These are phyloP conservation scores for Climacteris rufus DNA, from an alignment of 2,113 vertebrate genomes.

Conservation along the genomic window DNA sequence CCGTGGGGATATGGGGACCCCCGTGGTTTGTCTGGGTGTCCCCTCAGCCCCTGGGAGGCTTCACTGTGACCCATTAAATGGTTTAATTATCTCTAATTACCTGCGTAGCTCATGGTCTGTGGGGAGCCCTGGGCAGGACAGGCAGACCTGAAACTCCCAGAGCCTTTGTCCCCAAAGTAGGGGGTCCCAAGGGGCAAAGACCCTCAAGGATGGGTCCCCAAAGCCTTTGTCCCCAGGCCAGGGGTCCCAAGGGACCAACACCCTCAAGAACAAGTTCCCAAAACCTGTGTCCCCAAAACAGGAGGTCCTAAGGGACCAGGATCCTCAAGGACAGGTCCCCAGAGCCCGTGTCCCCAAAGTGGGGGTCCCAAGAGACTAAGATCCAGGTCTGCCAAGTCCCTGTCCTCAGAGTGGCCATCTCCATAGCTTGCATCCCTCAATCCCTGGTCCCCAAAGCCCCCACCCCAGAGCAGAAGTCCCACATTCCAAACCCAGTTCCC, in stretches of 20 bases:
- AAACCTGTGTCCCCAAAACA: background rate
- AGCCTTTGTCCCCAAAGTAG: fast-evolving
- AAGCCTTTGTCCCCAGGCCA: background rate
- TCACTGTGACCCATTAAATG: background rate
- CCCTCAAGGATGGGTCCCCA: background rate
- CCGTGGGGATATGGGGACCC: fast-evolving
- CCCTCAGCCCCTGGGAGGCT: background rate
- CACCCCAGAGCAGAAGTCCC: background rate
- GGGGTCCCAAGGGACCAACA: background rate
- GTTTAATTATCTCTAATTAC: background rate
- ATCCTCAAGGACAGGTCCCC: background rate
- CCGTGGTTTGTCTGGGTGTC: fast-evolving
- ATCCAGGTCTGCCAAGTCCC: background rate
- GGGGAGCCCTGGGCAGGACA: background rate
- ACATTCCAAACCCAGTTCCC: background rate
- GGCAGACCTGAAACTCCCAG: background rate
- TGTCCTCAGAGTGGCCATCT: background rate
- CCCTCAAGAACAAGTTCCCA: fast-evolving
- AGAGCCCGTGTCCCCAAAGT: background rate
- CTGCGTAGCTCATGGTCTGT: fast-evolving
- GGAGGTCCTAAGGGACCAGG: background rate
- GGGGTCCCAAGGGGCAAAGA: background rate
- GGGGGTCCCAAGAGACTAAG: background rate
- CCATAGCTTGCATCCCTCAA: background rate
- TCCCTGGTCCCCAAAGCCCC: background rate